Evolutionary conservation across 2,888 invertebrate species (phyloP), one percentile per base, ranked within the genome.

Genomic region (Tortrix viridana): DNA sequence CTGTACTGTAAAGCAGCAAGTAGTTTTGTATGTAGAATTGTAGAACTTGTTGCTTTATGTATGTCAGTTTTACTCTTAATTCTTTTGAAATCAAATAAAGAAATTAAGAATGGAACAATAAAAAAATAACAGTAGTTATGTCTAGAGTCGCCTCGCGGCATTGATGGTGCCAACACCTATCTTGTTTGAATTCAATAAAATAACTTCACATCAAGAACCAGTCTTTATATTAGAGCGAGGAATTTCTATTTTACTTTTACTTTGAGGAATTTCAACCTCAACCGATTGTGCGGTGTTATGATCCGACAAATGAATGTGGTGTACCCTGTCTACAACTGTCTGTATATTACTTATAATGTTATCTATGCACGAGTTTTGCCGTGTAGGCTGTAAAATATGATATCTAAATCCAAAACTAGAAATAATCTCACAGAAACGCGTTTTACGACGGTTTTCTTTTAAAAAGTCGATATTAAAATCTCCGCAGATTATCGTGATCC

Each of bases 211-310:
- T n/a, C n/a, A n/a, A n/a, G n/a, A n/a, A n/a, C n/a, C n/a, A n/a
- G n/a, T n/a, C n/a, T n/a, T n/a, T n/a, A n/a, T n/a, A n/a, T n/a
- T n/a, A n/a, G n/a, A n/a, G n/a, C n/a, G n/a, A n/a, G n/a, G n/a
- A n/a, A n/a, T n/a, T n/a, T n/a, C n/a, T 12, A 20, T 20, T 3
- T 47, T 20, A 20, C 5, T 4, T 3, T 14, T 14, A 14, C 37
- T 14, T 14, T 22, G 12, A n/a, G 23, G n/a, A 6, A 3, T 22
- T 3, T 48, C 23, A 14, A 49, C n/a, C 18, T 49, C 49, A 18
- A 49, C 18, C 1, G 37, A 37, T 20, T 50, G 50, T 38, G 37
- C 50, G 1, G 50, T 50, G 12, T 50, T n/a, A 23, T 50, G 50
- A 14, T 50, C 50, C 9, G 50, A 50, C 18, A 50, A n/a, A 12